Conservation (phyloP, 1,140 invertebrate species). For the Drosophila quadrilineata region DNA sequence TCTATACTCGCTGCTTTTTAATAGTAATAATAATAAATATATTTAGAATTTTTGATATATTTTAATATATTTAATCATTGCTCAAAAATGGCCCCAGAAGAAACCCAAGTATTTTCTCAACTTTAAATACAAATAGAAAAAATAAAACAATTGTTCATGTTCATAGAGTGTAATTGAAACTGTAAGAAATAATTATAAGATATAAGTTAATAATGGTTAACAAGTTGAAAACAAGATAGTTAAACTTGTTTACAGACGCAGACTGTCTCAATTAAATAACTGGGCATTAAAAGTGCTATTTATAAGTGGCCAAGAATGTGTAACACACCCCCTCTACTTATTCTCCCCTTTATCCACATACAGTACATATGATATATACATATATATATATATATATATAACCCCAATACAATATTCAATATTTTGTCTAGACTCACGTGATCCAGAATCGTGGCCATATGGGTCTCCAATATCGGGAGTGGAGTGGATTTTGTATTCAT, state of each 20-base stretch:
- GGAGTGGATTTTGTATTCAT: conserved; percentile 31
- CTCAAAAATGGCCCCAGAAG: too few species aligned
- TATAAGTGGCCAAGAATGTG: conserved; percentile 14
- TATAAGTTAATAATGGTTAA: conserved; percentile 3
- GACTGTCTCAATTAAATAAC: not conserved
- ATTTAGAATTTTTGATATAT: not conserved
- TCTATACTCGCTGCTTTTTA: not conserved
- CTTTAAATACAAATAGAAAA: not conserved
- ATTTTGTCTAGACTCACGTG: conserved; percentile 14
- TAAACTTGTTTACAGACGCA: conserved; percentile 12
- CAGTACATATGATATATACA: not conserved
- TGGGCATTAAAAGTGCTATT: conserved; percentile 6
- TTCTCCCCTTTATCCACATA: too few species aligned
- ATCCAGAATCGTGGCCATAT: conserved; percentile 55
- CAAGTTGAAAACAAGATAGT: conserved; percentile 1
- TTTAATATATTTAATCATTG: not conserved
- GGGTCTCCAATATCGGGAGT: conserved; percentile 41
- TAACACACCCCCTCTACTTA: too few species aligned
- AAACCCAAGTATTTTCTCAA: not conserved
- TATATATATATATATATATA: not conserved
- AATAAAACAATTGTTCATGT: too few species aligned
- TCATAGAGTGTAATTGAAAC: not conserved
- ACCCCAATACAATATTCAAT: too few species aligned
- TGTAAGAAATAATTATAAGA: conserved; percentile 1
- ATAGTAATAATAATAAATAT: not conserved